Base-by-base conservation (phyloP, 2,888 invertebrate genomes). In the Daptonema setosum region DNA sequence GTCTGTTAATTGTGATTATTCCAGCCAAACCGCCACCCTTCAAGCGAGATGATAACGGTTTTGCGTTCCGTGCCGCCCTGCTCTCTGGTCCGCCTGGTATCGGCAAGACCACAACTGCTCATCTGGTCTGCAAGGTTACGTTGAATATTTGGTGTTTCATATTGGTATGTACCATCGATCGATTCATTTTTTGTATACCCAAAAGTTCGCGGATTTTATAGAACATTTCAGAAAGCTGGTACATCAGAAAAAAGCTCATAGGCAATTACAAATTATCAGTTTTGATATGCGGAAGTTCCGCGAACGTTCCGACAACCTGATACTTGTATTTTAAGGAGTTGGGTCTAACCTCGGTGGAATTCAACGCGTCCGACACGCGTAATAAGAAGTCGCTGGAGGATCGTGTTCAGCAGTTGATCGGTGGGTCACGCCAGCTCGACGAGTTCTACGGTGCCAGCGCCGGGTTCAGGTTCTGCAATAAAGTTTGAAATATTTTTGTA, bases 301-400 rank as follows among this genome's bases (percentile, higher is more conserved):
- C n/a, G n/a, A n/a, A n/a, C n/a, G n/a, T n/a, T n/a, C n/a, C n/a
- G n/a, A n/a, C n/a, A n/a, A n/a, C n/a, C n/a, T n/a, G n/a, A n/a
- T n/a, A n/a, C n/a, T n/a, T n/a, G n/a, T n/a, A n/a, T 17, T 57
- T 58, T 20, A 61, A 73, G 73, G 87, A 90, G 70, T 75, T 88
- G 22, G 86, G 85, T 0, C 87, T 84, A 67, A 87, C 88, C 71
- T 77, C 80, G 60, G 82, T 91, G 20, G 97, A 99, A 73, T 82
- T 93, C 69, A 97, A 99, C 75, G 97, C 97, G 0, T 97, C 95
- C 0, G 93, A 95, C 71, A 88, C 91, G 0, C 78, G 97, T 57
- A 69, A 64, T 59, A 70, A 70, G 60, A 68, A 68, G 54, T 58
- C 60, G 50, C 61, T 69, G 3, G 67, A 69, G 24, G 61, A 61